Evolutionary conservation across 2,888 invertebrate genomes (phyloP), one percentile per base, ranked within the genome.

Genomic region (Gortyna flavago): DNA sequence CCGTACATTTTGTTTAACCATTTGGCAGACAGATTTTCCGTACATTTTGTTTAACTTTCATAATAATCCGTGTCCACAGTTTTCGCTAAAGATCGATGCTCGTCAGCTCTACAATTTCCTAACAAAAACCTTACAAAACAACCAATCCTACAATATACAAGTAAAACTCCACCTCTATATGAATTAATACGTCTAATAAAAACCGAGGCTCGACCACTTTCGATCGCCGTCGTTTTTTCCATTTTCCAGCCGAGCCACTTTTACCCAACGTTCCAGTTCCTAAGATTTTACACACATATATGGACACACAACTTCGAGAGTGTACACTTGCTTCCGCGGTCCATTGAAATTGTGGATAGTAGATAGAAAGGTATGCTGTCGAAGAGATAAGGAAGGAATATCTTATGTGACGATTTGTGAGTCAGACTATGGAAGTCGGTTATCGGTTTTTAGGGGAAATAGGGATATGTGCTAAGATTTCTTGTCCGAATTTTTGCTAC

Each of bases 241-340:
- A 25, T 89, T 89, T 88, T 88, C 79, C 78, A 38, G 83, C 75
- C 76, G 35, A 66, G 72, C 90, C 90, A 92, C 92, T 92, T 92
- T 92, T 91, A 90, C 92, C 86, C 1, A 69, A 69, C 69, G 16
- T 44, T 32, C 70, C 84, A 80, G 77, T 80, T 87, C 77, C 51
- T 73, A 57, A 73, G 77, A 87, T 86, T 87, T 75, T 80, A 87
- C 80, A 77, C 67, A 64, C 88, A 68, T 90, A 89, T 90, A 91
- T 81, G 90, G 90, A 54, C 8, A 32, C 68, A 51, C 57, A 65
- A 76, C 64, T 72, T 73, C 71, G 82, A 84, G 81, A 77, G 68
- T 66, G 61, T 38, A 9, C 41, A 21, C 44, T 77, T 2, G 70
- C 77, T 78, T 80, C 77, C 82, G 83, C 64, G 83, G 74, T 85